Base-by-base conservation (phyloP, 2,797 vertebrate genomes). In the Sebastes taczanowskii region DNA sequence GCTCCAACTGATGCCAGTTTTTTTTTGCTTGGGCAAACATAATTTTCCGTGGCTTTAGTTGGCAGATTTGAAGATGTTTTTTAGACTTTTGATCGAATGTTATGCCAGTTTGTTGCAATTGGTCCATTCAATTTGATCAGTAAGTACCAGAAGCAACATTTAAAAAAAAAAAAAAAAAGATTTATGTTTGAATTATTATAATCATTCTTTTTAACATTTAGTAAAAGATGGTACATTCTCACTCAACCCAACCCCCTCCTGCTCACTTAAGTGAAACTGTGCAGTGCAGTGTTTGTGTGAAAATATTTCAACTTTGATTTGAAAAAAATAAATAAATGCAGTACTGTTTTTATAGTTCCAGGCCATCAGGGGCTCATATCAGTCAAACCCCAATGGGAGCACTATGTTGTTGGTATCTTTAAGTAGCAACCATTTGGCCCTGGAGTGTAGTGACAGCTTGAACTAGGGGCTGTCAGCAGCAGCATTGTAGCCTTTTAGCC, bases 401-500 rank as follows among this genome's bases (percentile, higher is more conserved):
- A 29, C 25, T 53, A 42, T 64, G 56, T 80, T 46, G 67, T n/a
- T 52, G 59, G 69, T 74, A n/a, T 66, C 56, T 27, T 55, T 73
- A 65, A 56, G 71, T 72, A 59, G 64, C 42, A 67, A 63, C n/a
- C 68, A 53, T 77, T 79, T 66, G 75, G 53, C 69, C 63, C 59
- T 70, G 38, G 25, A 77, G 68, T 74, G 34, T 67, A 73, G 66
- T 71, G 79, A 74, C 72, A 80, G 79, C 75, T 77, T 80, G 73
- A 71, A 82, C 61, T 38, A 25, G 49, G 55, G 49, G 60, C 76
- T 84, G 78, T 84, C 79, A 66, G 78, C 64, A 67, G 60, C 59
- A 70, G 13, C 69, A 75, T 74, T 70, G 55, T 64, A 70, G 75
- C 73, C 79, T 75, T 77, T 87, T 84, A 87, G 73, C 60, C 60